Evolutionary conservation across 2,888 invertebrate species (phyloP), one percentile per base, ranked within the genome.

Genomic region (Beris morrisii): DNA sequence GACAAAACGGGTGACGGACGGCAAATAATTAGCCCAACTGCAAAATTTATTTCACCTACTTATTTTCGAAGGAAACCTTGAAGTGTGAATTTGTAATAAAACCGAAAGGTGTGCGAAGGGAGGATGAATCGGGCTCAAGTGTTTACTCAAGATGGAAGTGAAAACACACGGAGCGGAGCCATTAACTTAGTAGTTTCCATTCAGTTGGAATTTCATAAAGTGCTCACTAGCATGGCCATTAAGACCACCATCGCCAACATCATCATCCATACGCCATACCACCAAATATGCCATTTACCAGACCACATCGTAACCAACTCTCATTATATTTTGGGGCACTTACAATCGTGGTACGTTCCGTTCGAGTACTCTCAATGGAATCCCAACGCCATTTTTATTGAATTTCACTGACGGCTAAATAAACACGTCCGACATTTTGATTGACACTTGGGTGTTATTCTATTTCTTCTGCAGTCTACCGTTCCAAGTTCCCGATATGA

Each of bases 401-500:
- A 70, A 70, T 70, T 70, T 70, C 67, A 69, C 69, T 70, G 70
- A 59, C 70, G 70, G 70, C 67, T 70, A 70, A 70, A 66, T 67
- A 70, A 70, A 70, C 67, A 70, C 61, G 67, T 67, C 61, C 66
- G 67, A 64, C 58, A 68, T 67, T 70, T 70, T 70, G 70, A 70
- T 69, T 70, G 70, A 70, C 70, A 70, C 68, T 69, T 66, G 57
- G 67, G 57, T 70, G 68, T 70, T 69, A 68, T 70, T 70, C 68
- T 59, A 59, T 61, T 59, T 61, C 65, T 65, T 65, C 65, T 50
- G 58, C 50, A 58, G 32, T 65, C 48, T 50, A 65, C 65, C 45
- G 58, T 57, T 61, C 52, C 58, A 52, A 58, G 43, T 58, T 57
- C 58, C 57, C 57, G 58, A 57, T 55, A 66, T 53, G 50, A 61